Evolutionary conservation across 2,113 vertebrate species (phyloP), one percentile per base, ranked within the genome.

Genomic region (Cheirogaleus medius): DNA sequence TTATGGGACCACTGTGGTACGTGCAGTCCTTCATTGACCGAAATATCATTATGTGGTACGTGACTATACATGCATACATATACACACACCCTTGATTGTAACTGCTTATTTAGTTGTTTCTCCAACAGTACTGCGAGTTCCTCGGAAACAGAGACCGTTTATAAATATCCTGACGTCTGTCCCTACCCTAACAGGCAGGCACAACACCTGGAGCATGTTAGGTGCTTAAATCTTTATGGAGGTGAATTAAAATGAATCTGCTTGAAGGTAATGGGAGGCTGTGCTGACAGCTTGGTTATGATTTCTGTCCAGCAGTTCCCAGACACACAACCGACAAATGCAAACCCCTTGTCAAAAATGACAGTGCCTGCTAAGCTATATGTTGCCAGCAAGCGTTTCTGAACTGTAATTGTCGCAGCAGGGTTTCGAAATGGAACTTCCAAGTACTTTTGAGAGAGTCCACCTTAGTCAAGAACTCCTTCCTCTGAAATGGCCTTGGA

Each of bases 301-400:
- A 92, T 90, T 96, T 88, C 92, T 81, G 47, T 42, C 88, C 87
- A 90, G 8, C n/a, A 77, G 66, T 76, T 92, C 66, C 47, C 37
- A 88, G 81, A 49, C 39, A 81, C 60, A 73, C 29, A 76, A 37
- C 39, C 63, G 94, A 92, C 82, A 81, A 94, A 90, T 47, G 39
- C 52, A 92, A 97, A 80, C 64, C 47, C 56, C 95, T 94, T 96
- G 94, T 94, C 84, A 96, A 94, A 94, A 92, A 96, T 87, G 87
- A 92, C 92, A 90, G 80, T 85, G 18, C 88, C 90, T 95, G 69
- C 85, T 93, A 84, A 96, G 52, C 73, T 90, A 3, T 68, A 34
- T 73, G 68, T 73, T 77, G 25, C 85, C 92, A 63, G 66, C 37
- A 73, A 87, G 37, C n/a, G 20, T 95, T 92, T 95, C 94, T 94